These are phyloP conservation scores for Chinchilla lanigera DNA, from an alignment of 2,113 vertebrate genomes.

Conservation along the genomic window DNA sequence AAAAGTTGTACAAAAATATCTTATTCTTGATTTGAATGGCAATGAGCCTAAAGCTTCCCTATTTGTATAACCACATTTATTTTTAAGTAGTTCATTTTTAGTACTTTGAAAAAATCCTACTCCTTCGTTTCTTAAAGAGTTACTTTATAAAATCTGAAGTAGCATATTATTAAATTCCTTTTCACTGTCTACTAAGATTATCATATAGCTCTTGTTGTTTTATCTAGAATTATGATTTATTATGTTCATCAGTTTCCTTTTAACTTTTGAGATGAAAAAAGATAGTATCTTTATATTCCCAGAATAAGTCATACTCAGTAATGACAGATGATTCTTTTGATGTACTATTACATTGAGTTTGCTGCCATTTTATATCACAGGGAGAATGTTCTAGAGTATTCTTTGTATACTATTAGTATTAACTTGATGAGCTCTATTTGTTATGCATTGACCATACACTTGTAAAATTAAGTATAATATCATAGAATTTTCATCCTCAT, in stretches of 20 bases:
- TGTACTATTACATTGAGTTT: constrained; percentile 17
- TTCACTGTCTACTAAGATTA: constrained; percentile 29
- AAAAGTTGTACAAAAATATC: constrained; percentile 23
- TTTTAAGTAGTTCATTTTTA: constrained; percentile 30
- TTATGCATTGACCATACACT: background rate
- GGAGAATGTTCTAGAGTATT: background rate
- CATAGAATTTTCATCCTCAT: background rate
- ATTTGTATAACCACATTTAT: constrained; percentile 10
- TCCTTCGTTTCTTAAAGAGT: constrained; percentile 16
- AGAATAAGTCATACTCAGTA: constrained; percentile 51
- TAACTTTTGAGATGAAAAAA: constrained; percentile 55
- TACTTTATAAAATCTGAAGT: constrained; percentile 45
- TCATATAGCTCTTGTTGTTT: constrained; percentile 47
- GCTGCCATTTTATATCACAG: constrained; percentile 22
- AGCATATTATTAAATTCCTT: constrained; percentile 12
- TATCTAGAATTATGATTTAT: constrained; percentile 33
- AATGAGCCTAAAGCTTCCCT: constrained; percentile 35
- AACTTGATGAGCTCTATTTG: background rate
- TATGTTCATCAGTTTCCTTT: constrained; percentile 57
- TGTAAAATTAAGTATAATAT: constrained; percentile 6
- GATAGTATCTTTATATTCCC: constrained; percentile 22
- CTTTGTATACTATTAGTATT: background rate
- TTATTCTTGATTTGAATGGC: constrained; percentile 20
- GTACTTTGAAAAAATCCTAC: background rate
- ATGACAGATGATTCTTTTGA: constrained; percentile 32